Conservation (phyloP, 2,888 invertebrate genomes). For the Stenodema calcarata region DNA sequence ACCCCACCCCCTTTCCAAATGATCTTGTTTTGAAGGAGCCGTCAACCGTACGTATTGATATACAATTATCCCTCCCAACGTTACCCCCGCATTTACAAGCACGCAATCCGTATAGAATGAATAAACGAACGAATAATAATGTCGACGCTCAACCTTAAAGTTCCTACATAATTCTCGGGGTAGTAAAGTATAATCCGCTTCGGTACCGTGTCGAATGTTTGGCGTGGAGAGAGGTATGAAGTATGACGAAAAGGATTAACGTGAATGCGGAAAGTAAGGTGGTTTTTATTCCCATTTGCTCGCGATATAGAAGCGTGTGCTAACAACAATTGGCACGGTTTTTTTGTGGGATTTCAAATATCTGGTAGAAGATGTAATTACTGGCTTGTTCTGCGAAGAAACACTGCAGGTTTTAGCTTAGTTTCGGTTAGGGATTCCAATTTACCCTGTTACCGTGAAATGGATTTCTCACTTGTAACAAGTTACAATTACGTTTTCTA, state of each 20-base stretch:
- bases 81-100: background rate
- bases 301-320: background rate
- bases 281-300: background rate
- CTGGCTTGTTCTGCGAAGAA: too few species aligned
- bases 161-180: background rate
- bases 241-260: background rate
- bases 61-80: background rate
- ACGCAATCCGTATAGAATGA: background rate
- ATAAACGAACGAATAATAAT: background rate
- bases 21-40: conserved; percentile 2
- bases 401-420: too few species aligned
- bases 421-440: too few species aligned
- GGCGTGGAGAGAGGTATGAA: background rate
- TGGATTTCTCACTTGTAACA: too few species aligned
- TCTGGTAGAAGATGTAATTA: background rate
- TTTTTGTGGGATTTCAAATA: background rate
- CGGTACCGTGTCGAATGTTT: background rate
- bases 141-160: background rate
- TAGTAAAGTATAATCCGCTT: background rate
- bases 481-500: too few species aligned
- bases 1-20: background rate
- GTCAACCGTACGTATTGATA: background rate
- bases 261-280: background rate
- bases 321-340: background rate
- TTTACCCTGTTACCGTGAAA: too few species aligned